Base-by-base conservation (phyloP, 2,797 vertebrate species). In the Serranus cabrilla region DNA sequence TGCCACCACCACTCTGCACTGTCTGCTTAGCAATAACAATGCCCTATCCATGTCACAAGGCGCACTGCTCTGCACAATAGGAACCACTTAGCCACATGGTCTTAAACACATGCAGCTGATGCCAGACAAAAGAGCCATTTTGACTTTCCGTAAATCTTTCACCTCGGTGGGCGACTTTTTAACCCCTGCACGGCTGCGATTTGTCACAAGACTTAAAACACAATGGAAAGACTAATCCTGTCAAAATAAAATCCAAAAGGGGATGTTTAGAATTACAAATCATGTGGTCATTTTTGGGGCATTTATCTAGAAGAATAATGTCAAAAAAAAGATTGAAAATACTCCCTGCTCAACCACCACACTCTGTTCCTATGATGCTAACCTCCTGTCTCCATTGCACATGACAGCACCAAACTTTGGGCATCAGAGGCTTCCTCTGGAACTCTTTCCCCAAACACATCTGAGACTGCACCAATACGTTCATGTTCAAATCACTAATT, bases 31-130 rank as follows among this genome's bases (percentile, higher is more conserved):
- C 84, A 84, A 86, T 84, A 88, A 79, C 79, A 80, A 74, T 71
- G 73, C 58, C 63, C 78, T 78, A 81, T 82, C 83, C 85, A 75
- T 92, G 89, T 91, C 91, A 92, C 89, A 90, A 81, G 89, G 85
- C 74, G 14, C 64, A 46, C 67, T 13, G 70, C 74, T 72, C 51
- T 1, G 69, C 84, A 91, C 89, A 92, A 88, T 71, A 62, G 76
- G 57, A 83, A 59, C 79, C 71, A 84, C 78, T 89, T 80, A 83
- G 51, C 79, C 80, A 69, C 76, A 74, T 34, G 43, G 43, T 57
- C 71, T 90, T 78, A 78, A 90, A 88, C 49, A 82, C 71, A 81
- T 49, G 73, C 59, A 62, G 74, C 74, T 80, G 79, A 85, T 56
- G 63, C 57, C 60, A 73, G 20, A 89, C 80, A 87, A 90, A 84